A percentile compares a stretch with the other conserved stretches of the same genome.
These are phyloP conservation scores for Falco concolor DNA, from an alignment of 2,797 vertebrate species.

Conservation along the genomic window DNA sequence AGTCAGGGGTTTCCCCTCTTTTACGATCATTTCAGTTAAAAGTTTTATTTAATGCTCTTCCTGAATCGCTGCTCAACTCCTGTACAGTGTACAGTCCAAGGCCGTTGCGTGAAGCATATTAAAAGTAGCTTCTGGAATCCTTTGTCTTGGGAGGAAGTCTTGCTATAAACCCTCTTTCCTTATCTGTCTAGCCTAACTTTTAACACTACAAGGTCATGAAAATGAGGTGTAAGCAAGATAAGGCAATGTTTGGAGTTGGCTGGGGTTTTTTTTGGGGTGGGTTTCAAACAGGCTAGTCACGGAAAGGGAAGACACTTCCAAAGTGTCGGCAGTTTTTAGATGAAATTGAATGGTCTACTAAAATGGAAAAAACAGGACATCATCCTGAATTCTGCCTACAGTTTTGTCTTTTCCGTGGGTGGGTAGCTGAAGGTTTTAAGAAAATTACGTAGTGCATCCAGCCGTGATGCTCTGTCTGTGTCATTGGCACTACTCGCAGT, in stretches of 20 bases:
- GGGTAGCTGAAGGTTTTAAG: background rate
- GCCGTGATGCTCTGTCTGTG: rapidly evolving
- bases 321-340: background rate
- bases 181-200: background rate
- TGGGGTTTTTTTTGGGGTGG: background rate
- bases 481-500: background rate
- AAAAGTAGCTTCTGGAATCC: background rate
- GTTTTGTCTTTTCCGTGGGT: background rate
- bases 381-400: background rate
- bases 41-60: background rate
- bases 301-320: background rate
- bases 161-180: background rate
- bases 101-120: rapidly evolving
- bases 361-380: rapidly evolving
- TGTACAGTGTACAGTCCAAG: rapidly evolving
- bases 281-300: background rate
- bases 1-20: rapidly evolving
- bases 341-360: background rate
- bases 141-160: background rate
- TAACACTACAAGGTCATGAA: background rate
- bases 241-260: background rate
- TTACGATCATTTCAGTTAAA: background rate
- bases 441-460: rapidly evolving
- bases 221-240: rapidly evolving
- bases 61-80: rapidly evolving